Evolutionary conservation across 2,888 invertebrate species (phyloP).

Genomic region (Yponomeuta cagnagella): DNA sequence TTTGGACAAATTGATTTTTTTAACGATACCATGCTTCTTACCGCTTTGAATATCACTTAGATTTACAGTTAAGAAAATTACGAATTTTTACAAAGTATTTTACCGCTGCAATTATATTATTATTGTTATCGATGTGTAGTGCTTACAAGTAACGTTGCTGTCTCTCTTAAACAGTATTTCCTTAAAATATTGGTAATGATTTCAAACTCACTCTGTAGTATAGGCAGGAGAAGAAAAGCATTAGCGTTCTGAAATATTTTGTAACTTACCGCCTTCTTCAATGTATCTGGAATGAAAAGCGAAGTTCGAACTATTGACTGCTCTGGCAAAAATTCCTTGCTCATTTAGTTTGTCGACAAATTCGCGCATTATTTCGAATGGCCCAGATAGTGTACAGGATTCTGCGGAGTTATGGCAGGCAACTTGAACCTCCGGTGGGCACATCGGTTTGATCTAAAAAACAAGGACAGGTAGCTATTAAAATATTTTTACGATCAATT

Average conservation of each 20-base stretch:
- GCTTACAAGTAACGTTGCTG: no score
- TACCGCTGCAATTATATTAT: no score
- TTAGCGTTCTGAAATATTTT: not conserved
- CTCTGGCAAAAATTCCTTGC: slow-evolving; percentile 36
- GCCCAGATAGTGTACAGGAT: slow-evolving; percentile 83
- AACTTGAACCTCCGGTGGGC: slow-evolving; percentile 76
- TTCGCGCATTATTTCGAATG: slow-evolving; percentile 67
- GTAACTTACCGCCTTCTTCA: slow-evolving; percentile 53
- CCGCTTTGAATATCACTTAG: no score
- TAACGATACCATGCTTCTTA: no score
- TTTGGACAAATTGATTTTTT: no score
- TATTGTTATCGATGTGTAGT: no score
- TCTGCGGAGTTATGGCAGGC: slow-evolving; percentile 52
- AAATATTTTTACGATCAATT: not conserved
- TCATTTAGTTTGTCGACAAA: slow-evolving; percentile 58
- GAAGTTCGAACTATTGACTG: slow-evolving; percentile 73
- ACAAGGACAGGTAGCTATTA: not conserved
- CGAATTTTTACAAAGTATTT: no score
- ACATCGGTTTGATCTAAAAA: slow-evolving; percentile 18
- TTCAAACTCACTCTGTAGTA: no score
- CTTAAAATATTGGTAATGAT: no score
- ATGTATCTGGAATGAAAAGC: slow-evolving; percentile 90
- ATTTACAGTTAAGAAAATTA: no score
- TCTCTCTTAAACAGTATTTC: no score
- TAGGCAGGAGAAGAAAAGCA: no score